These are phyloP conservation scores for Pangasius mekongensis DNA, from an alignment of 2,797 vertebrate genomes.

Conservation along the genomic window DNA sequence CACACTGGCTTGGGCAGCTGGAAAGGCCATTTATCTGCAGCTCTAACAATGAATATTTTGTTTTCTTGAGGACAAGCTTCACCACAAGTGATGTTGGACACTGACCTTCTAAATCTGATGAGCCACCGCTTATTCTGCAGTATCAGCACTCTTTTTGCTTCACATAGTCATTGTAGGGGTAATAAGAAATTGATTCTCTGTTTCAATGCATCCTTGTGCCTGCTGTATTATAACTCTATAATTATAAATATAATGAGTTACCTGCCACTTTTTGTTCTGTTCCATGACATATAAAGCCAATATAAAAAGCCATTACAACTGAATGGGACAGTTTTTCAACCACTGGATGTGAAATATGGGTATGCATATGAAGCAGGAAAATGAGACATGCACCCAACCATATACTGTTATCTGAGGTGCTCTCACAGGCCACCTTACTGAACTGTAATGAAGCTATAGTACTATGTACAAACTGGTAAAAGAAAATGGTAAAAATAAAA, in stretches of 20 bases:
- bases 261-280: background rate
- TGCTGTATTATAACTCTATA: background rate
- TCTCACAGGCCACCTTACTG: background rate
- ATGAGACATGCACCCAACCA: background rate
- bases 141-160: slow-evolving; percentile 7
- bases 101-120: slow-evolving; percentile 45
- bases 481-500: background rate
- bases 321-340: background rate
- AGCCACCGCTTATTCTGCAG: slow-evolving; percentile 41
- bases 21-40: slow-evolving; percentile 49
- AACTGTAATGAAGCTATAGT: background rate
- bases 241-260: background rate
- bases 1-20: slow-evolving; percentile 43
- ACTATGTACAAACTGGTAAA: background rate
- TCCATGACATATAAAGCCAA: background rate
- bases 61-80: slow-evolving; percentile 39
- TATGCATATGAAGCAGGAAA: background rate
- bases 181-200: slow-evolving; percentile 4
- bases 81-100: slow-evolving; percentile 37
- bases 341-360: background rate
- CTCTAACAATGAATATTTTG: slow-evolving; percentile 49
- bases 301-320: background rate
- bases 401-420: background rate
- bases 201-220: background rate
- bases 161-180: background rate